phyloP scores from a whole-genome alignment of 2,113 vertebrate genomes.

The Leptodactylus fuscus region DNA sequence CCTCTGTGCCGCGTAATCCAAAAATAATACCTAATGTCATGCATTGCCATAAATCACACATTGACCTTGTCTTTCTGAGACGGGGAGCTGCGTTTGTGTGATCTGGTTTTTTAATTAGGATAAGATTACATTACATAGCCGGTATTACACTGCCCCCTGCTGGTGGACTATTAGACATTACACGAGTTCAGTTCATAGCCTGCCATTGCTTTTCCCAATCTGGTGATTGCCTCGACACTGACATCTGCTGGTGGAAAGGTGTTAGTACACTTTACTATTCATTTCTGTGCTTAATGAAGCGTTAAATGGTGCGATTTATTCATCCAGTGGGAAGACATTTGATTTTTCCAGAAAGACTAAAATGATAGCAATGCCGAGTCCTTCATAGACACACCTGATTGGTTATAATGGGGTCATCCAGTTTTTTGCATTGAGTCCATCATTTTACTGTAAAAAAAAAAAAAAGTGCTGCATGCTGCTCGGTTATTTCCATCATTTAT shows the following conservation, averaged over 20 bases:
- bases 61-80: slow-evolving; percentile 44
- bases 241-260: neutral
- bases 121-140: slow-evolving; percentile 1
- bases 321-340: too few relatives aligned
- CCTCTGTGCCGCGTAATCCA: neutral
- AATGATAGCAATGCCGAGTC: too few relatives aligned
- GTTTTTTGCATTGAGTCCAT: too few relatives aligned
- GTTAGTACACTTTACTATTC: neutral
- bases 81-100: slow-evolving; percentile 24
- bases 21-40: slow-evolving; percentile 12
- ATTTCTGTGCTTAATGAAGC: neutral
- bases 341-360: too few relatives aligned
- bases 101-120: slow-evolving; percentile 38
- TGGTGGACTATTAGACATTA: neutral
- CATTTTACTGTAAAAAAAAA: too few relatives aligned
- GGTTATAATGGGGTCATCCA: too few relatives aligned
- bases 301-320: too few relatives aligned
- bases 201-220: neutral
- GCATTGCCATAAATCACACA: slow-evolving; percentile 43
- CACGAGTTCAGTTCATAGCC: neutral
- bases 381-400: too few relatives aligned
- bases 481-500: too few relatives aligned
- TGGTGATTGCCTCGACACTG: neutral
- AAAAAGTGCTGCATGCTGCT: too few relatives aligned
- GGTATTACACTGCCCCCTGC: slow-evolving; percentile 22